Base-by-base conservation (phyloP, 2,113 vertebrate species). In the Trinectes maculatus region DNA sequence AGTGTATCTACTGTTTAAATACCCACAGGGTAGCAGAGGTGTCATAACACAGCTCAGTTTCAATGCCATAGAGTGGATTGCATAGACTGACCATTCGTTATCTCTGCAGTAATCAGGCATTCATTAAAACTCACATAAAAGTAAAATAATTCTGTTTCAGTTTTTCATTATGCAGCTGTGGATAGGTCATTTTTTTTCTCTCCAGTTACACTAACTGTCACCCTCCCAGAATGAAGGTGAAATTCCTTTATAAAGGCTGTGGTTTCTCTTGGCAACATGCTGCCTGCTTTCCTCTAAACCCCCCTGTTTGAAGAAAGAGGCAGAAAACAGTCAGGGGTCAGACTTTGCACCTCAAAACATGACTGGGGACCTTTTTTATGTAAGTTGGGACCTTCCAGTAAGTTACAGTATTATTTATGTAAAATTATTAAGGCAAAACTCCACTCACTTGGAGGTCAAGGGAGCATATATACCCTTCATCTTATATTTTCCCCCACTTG, bases 171-270 rank as follows among this genome's bases (percentile, higher is more conserved):
- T 58, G 16, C 34, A 43, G 47, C 61, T 61, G 62, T 69, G 36
- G 31, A 70, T 8, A 60, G 29, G 77, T 48, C 29, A 39, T 28
- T 21, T 25, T 79, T 67, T 28, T 71, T 71, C 57, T 73, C 40
- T 54, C 44, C 42, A 55, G 47, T 49, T 53, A 54, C 37, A 54
- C 68, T 42, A 44, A 84, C 80, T 83, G 79, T 84, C 76, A 83
- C 85, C 76, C 75, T 59, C 40, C 26, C 47, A 81, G 71, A 78
- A 70, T 61, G 77, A 87, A 87, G 85, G 85, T 87, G 84, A 72
- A 80, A 89, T 90, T 87, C 83, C 82, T 88, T 59, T 71, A 26
- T 70, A 80, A 82, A 85, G 74, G 64, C 84, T 84, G 70, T 51
- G 55, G 87, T 88, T 82, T 84, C 82, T 68, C 62, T 36, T 83